Evolutionary conservation across 53 echinoderm and acorn worm species (phyloP), one percentile per base, ranked within the genome.

Genomic region (Astropecten irregularis): DNA sequence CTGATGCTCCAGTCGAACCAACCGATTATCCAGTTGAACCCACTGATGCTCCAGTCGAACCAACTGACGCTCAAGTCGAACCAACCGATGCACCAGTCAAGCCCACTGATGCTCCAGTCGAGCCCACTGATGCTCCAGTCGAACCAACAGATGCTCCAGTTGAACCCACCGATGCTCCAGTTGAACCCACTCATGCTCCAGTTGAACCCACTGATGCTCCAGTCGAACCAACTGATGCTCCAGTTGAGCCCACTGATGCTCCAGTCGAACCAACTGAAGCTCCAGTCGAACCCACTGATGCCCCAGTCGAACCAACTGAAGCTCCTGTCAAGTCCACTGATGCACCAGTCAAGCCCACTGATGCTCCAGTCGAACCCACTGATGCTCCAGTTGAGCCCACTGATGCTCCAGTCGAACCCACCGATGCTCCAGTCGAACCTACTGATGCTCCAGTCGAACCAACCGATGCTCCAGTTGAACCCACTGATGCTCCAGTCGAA

Each of bases 141-240:
- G 29, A 27, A 59, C 59, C 59, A 28, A 59, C 59, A 4, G 59
- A 59, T 4, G 29, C 25, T 26, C 28, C 66, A 66, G 66, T 66
- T 2, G 23, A 40, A 30, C 18, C 42, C 3, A 66, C 66, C 35
- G 25, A 66, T 66, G 42, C 66, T 40, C 40, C 42, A n/a, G 66
- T 66, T 40, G 40, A 21, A 34, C 25, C 66, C 18, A 66, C 66
- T 23, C 21, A 66, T n/a, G 3, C 40, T 20, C 66, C 66, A 66
- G 25, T 66, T 0, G 11, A 21, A 22, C 66, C 66, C 11, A 66
- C 42, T 25, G 42, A 40, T 20, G 25, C 66, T 13, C 42, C 66
- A 3, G 66, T 66, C 19, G 66, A 40, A 40, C 66, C 66, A 40
- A 66, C 66, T 25, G 66, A 66, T n/a, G 42, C 40, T 21, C 42